phyloP scores from a whole-genome alignment of 2,797 vertebrate genomes.

The Rhyacichthys aspro region DNA sequence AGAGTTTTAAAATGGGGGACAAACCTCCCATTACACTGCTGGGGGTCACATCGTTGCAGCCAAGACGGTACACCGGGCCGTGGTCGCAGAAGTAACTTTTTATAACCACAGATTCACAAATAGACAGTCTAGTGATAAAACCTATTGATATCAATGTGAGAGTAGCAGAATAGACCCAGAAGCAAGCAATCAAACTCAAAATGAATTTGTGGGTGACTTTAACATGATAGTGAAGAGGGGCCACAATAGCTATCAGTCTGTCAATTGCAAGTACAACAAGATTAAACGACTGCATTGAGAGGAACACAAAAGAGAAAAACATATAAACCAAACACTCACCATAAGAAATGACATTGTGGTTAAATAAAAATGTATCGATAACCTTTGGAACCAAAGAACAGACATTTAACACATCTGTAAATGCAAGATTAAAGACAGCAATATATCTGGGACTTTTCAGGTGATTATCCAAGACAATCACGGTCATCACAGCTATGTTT shows the following conservation, averaged over 20 bases:
- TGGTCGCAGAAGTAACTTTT: slow-evolving; percentile 72
- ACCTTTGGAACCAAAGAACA: slow-evolving; percentile 56
- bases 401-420: slow-evolving; percentile 50
- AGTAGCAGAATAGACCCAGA: slow-evolving; percentile 31
- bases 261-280: slow-evolving; percentile 61
- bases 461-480: slow-evolving; percentile 47
- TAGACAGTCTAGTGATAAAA: slow-evolving; percentile 61
- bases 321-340: slow-evolving; percentile 40
- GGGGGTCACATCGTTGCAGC: slow-evolving; percentile 59
- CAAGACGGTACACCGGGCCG: slow-evolving; percentile 58
- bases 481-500: slow-evolving; percentile 51
- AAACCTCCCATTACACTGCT: slow-evolving; percentile 18
- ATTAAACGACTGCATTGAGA: slow-evolving; percentile 59
- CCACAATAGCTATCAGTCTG: slow-evolving; percentile 66
- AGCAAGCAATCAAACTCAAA: slow-evolving; percentile 27
- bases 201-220: slow-evolving; percentile 54
- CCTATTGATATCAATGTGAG: slow-evolving; percentile 15
- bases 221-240: slow-evolving; percentile 3
- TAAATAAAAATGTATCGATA: slow-evolving; percentile 55
- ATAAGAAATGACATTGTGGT: slow-evolving; percentile 32
- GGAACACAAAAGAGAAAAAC: slow-evolving; percentile 45
- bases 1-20: slow-evolving; percentile 42
- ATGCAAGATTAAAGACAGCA: slow-evolving; percentile 58
- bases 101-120: slow-evolving; percentile 58
- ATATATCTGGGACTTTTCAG: slow-evolving; percentile 59